Evolutionary conservation across 2,113 vertebrate genomes (phyloP).

Genomic region (Poicephalus gulielmi): DNA sequence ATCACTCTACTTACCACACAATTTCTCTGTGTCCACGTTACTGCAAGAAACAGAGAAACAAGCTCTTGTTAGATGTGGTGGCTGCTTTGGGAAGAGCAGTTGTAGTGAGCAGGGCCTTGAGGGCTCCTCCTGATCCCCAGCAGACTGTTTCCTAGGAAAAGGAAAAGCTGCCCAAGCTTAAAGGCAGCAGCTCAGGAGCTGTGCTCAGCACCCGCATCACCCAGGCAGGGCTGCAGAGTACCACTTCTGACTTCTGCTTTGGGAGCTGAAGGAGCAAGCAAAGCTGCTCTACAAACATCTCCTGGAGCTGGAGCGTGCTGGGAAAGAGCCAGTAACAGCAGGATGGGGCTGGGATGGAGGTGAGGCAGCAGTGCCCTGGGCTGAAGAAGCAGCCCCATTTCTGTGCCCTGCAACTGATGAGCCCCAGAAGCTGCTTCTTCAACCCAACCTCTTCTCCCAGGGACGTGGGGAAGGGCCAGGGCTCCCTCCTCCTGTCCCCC

Average conservation of each 20-base stretch:
- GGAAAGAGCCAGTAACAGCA: neutral
- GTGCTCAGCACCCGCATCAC: neutral
- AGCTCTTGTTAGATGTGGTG: neutral
- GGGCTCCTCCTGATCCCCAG: neutral
- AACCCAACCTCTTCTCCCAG: neutral
- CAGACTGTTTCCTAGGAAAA: neutral
- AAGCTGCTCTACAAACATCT: neutral
- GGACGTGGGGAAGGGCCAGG: neutral
- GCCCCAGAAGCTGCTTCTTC: neutral
- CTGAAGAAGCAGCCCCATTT: neutral
- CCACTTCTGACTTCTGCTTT: neutral
- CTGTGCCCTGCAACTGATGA: neutral
- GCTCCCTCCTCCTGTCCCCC: neutral
- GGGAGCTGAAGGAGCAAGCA: neutral
- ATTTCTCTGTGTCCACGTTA: slow-evolving; percentile 92
- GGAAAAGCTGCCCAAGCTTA: neutral
- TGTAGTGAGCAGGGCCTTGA: neutral
- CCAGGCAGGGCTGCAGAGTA: neutral
- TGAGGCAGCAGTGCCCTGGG: neutral
- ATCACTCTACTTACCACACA: slow-evolving; percentile 86
- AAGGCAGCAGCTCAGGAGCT: neutral
- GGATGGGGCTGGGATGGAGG: neutral
- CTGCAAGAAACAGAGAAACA: slow-evolving; percentile 72
- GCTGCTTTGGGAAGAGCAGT: neutral
- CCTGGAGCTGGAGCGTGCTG: neutral